Percentiles rank a stretch among this genome's conserved stretches.
These are phyloP conservation scores for Siderastrea siderea DNA, from an alignment of 92 coral and sea anemone genomes.

Conservation along the genomic window DNA sequence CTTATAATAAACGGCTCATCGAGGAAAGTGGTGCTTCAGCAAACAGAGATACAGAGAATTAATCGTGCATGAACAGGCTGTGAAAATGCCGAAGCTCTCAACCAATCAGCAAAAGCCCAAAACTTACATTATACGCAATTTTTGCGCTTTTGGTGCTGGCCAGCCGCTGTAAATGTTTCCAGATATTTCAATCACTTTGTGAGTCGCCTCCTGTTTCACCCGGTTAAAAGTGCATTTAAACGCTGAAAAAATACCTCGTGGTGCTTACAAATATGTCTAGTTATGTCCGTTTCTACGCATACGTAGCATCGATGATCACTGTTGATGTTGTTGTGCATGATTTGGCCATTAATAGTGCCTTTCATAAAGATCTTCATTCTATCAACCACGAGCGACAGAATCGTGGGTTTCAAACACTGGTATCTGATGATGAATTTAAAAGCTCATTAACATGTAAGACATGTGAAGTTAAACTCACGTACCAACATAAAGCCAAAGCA, in stretches of 20 bases:
- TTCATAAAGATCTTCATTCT: constrained; percentile 10
- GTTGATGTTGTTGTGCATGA: constrained; percentile 3
- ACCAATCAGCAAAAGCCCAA: constrained; percentile 5
- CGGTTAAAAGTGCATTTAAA: neutral
- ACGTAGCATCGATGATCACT: neutral
- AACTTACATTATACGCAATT: neutral
- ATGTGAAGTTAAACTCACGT: constrained; percentile 9
- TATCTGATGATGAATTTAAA: constrained; percentile 6
- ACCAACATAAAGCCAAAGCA: constrained; percentile 26
- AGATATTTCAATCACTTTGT: constrained; percentile 1
- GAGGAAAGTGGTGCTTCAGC: no score
- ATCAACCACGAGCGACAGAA: constrained; percentile 8
- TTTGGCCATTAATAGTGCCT: constrained; percentile 2
- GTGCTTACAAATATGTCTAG: constrained; percentile 1
- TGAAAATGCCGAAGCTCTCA: neutral
- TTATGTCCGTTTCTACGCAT: constrained; percentile 10
- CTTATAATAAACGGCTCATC: no score
- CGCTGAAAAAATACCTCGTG: neutral
- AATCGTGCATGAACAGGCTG: neutral
- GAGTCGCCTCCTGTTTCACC: neutral
- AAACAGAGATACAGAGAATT: neutral
- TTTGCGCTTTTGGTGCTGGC: neutral
- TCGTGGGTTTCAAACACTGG: constrained; percentile 19
- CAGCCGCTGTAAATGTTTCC: neutral
- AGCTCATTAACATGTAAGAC: constrained; percentile 25